Evolutionary conservation across 2,797 vertebrate genomes (phyloP).

Genomic region (Acridotheres tristis): DNA sequence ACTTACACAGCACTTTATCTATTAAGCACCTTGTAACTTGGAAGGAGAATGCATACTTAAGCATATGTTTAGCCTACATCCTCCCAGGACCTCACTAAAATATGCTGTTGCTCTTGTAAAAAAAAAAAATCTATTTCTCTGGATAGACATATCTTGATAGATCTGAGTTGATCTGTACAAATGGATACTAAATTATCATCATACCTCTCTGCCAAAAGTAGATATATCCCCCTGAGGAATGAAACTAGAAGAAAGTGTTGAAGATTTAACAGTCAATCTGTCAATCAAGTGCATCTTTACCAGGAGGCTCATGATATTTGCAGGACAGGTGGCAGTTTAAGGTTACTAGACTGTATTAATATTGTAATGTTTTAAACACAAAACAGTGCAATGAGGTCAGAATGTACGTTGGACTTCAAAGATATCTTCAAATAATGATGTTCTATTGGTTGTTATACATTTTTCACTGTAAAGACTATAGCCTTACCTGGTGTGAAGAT

Average conservation of each 20-base stretch:
- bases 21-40: conserved; percentile 25
- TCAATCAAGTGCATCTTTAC: neutral
- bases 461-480: neutral
- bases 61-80: neutral
- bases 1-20: conserved; percentile 40
- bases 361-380: neutral
- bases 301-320: neutral
- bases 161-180: neutral
- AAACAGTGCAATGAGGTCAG: neutral
- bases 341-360: neutral
- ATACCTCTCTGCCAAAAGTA: neutral
- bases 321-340: neutral
- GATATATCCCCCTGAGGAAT: neutral
- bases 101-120: neutral
- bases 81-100: neutral
- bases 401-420: neutral
- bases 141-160: neutral
- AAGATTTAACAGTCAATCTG: neutral
- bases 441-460: neutral
- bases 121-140: neutral
- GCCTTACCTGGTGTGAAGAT: neutral
- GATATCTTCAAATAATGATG: neutral
- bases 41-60: neutral
- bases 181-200: neutral
- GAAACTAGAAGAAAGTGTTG: neutral